phyloP scores from a whole-genome alignment of 2,888 invertebrate genomes.

The Apodemia mormo region DNA sequence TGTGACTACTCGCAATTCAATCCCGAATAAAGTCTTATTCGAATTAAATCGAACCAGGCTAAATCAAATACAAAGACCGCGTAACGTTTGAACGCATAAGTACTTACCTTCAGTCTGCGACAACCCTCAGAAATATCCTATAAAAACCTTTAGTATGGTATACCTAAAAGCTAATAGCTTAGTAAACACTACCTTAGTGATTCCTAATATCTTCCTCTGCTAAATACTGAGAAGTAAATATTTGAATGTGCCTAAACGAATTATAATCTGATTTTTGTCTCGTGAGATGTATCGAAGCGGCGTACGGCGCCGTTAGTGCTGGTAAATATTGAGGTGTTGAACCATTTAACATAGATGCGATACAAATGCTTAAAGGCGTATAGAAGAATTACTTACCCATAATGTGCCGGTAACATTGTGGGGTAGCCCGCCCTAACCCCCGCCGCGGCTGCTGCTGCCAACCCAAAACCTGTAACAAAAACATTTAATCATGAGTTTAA shows the following conservation, averaged over 20 bases:
- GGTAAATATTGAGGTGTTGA: conserved; percentile 78
- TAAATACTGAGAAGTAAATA: not conserved
- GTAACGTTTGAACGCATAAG: not conserved
- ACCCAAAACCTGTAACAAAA: conserved; percentile 72
- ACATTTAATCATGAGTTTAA: conserved; percentile 41
- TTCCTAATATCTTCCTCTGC: not conserved
- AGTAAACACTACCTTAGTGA: not conserved
- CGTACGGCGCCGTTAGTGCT: conserved; percentile 75
- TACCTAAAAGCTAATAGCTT: not conserved
- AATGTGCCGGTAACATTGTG: conserved; percentile 89
- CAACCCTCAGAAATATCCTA: not conserved
- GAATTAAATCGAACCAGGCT: not conserved
- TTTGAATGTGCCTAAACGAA: conserved; percentile 6
- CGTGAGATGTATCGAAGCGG: conserved; percentile 76
- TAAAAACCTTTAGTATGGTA: not conserved
- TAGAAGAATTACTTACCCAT: conserved; percentile 86
- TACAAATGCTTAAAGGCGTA: conserved; percentile 52
- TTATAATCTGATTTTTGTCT: conserved; percentile 75
- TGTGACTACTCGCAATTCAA: too few species aligned
- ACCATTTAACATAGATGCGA: conserved; percentile 74
- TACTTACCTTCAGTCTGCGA: conserved; percentile 5
- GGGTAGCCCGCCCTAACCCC: conserved; percentile 91
- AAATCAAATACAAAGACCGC: not conserved
- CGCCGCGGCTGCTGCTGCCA: conserved; percentile 80
- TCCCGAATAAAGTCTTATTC: too few species aligned